phyloP scores from a whole-genome alignment of 2,888 invertebrate genomes.

The Leucophenga montana region DNA sequence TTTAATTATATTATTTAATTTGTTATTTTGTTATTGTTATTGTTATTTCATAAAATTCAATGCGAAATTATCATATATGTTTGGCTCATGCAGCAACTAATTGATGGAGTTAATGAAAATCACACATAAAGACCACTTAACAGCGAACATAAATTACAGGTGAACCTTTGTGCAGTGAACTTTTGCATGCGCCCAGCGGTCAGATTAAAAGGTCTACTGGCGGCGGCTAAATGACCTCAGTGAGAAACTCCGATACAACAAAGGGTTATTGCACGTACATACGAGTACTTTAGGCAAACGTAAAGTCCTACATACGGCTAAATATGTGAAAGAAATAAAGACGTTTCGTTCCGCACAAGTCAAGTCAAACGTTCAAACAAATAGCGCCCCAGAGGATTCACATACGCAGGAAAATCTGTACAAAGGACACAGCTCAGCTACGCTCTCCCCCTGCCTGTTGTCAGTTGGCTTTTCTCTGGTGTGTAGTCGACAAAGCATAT shows the following conservation, averaged over 20 bases:
- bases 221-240: neutral
- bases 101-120: neutral
- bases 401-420: neutral
- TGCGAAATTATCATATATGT: too few species aligned
- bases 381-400: slow-evolving; percentile 12
- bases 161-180: neutral
- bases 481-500: neutral
- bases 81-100: too few species aligned
- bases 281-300: neutral
- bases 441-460: neutral
- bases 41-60: too few species aligned
- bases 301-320: too few species aligned
- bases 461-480: neutral
- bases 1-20: too few species aligned
- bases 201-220: neutral
- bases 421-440: neutral
- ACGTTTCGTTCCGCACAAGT: neutral
- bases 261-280: neutral
- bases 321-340: neutral
- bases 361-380: slow-evolving; percentile 13
- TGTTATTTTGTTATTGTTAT: too few species aligned
- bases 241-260: neutral
- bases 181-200: neutral
- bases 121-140: slow-evolving; percentile 2
- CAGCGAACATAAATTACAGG: neutral